These are phyloP conservation scores for Noctua janthina DNA, from an alignment of 2,888 invertebrate genomes.

Conservation along the genomic window DNA sequence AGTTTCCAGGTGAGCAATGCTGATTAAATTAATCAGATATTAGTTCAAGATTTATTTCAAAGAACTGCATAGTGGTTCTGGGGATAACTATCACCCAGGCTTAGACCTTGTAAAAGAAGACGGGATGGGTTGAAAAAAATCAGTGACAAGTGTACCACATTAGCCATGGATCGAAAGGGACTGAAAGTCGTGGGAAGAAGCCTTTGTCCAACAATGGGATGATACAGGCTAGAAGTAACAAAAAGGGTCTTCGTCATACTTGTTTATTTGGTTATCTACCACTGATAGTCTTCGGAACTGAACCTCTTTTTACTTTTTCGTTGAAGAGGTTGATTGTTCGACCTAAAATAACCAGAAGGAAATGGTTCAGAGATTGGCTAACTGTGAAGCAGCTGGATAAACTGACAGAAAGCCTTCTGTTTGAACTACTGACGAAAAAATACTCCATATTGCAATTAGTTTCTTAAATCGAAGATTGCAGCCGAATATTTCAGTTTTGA, in stretches of 20 bases:
- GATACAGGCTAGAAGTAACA: neutral
- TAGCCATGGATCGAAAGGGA: neutral
- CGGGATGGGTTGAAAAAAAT: neutral
- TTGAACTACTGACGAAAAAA: neutral
- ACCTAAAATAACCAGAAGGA: neutral
- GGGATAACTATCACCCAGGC: neutral
- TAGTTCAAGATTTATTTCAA: neutral
- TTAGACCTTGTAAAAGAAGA: neutral
- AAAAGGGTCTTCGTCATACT: neutral
- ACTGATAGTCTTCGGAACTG: neutral
- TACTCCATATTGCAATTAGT: neutral
- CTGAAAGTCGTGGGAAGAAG: neutral
- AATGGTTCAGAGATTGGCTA: neutral
- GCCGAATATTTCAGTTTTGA: neutral
- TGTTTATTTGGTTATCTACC: neutral
- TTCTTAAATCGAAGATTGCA: neutral
- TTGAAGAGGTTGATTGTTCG: neutral
- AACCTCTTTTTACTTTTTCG: neutral
- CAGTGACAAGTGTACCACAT: neutral
- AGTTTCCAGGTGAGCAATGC: constrained; percentile 81
- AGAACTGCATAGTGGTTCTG: neutral
- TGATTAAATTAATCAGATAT: neutral
- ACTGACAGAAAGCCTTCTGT: neutral
- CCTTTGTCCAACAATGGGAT: neutral
- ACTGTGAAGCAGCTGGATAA: neutral